Percentiles rank a stretch among this genome's conserved stretches.
These are phyloP conservation scores for Phymanthus crucifer DNA, from an alignment of 92 coral and sea anemone genomes.

Conservation along the genomic window DNA sequence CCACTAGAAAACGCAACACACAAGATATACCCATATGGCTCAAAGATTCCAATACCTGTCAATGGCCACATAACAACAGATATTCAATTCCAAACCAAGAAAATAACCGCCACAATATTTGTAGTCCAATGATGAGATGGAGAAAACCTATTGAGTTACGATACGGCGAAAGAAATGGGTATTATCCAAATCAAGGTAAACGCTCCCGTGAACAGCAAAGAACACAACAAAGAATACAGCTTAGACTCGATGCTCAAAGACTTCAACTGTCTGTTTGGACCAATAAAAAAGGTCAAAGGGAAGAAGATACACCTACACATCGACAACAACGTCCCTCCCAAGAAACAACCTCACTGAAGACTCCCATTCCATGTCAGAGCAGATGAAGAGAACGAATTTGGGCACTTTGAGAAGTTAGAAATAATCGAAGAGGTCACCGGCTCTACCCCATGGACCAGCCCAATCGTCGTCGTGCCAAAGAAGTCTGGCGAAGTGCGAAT, in stretches of 20 bases:
- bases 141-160: constrained; percentile 19
- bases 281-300: constrained; percentile 16
- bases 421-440: constrained; percentile 41
- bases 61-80: not conserved
- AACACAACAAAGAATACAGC: constrained; percentile 6
- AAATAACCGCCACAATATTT: constrained; percentile 14
- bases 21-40: not conserved
- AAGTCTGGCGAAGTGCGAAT: no score
- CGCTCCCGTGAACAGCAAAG: constrained; percentile 10
- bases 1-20: not conserved
- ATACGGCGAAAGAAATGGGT: constrained; percentile 17
- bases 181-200: constrained; percentile 19
- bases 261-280: constrained; percentile 24
- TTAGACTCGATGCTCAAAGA: constrained; percentile 5
- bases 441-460: constrained; percentile 37
- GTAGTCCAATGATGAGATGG: not conserved
- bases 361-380: constrained; percentile 8
- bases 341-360: constrained; percentile 18
- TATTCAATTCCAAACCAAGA: not conserved
- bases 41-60: not conserved
- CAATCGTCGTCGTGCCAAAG: constrained; percentile 37
- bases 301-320: constrained; percentile 22
- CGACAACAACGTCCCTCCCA: not conserved
- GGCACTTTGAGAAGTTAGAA: constrained; percentile 16
- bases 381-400: constrained; percentile 9